Evolutionary conservation across 2,888 invertebrate genomes (phyloP).

Genomic region (Xanthia icteritia): DNA sequence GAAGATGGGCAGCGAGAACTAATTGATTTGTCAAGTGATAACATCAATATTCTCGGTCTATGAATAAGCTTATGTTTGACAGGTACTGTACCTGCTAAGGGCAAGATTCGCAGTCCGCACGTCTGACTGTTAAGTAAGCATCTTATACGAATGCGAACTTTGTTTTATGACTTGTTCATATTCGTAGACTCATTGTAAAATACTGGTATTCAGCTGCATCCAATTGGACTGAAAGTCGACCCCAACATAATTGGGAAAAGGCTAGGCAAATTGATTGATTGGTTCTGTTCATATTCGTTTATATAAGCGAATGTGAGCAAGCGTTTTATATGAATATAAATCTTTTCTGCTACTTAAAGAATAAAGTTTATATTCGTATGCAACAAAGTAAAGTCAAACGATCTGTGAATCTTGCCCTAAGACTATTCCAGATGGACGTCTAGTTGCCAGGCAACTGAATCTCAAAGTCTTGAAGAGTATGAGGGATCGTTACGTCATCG

Average conservation of each 20-base stretch:
- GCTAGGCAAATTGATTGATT: no score
- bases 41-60: background rate
- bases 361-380: background rate
- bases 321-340: background rate
- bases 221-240: no score
- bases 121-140: background rate
- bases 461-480: slow-evolving; percentile 11
- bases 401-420: background rate
- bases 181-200: background rate
- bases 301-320: no score
- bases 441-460: slow-evolving; percentile 6
- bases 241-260: no score
- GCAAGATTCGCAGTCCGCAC: background rate
- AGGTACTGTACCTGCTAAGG: background rate
- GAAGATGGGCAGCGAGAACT: background rate
- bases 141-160: background rate
- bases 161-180: background rate
- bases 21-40: background rate
- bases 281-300: no score
- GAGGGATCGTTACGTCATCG: background rate
- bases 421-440: background rate
- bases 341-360: background rate
- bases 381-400: background rate
- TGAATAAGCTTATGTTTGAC: background rate
- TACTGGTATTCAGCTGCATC: no score